phyloP scores from a whole-genome alignment of 2,113 vertebrate species.

The Calyptomena viridis region DNA sequence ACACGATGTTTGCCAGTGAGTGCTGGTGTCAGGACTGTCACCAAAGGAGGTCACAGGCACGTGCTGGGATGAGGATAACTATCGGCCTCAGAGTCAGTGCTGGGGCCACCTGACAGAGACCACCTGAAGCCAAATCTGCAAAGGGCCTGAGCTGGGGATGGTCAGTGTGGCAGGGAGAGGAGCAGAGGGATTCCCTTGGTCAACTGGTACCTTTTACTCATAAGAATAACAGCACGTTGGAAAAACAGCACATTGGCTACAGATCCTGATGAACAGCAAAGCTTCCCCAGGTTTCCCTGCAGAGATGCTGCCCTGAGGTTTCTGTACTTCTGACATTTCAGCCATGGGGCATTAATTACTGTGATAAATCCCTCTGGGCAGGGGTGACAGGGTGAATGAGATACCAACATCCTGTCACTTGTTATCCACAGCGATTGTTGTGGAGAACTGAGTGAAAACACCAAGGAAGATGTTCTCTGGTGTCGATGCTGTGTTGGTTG shows the following conservation, averaged over 20 bases:
- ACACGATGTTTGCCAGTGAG: fast-evolving
- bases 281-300: neutral
- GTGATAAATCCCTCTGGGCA: neutral
- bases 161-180: neutral
- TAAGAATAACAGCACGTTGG: neutral
- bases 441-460: neutral
- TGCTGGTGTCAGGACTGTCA: neutral
- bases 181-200: neutral
- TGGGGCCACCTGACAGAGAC: fast-evolving
- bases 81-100: fast-evolving
- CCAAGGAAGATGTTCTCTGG: neutral
- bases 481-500: fast-evolving
- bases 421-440: neutral
- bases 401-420: fast-evolving
- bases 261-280: neutral
- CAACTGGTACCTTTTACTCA: fast-evolving
- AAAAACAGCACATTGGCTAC: neutral
- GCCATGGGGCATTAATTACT: neutral
- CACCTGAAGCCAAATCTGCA: fast-evolving
- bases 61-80: neutral
- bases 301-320: neutral
- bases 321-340: fast-evolving
- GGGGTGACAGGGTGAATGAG: neutral
- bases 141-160: fast-evolving
- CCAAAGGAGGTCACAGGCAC: neutral